Evolutionary conservation across 2,797 vertebrate genomes (phyloP), one percentile per base, ranked within the genome.

Genomic region (Halcyon badia): DNA sequence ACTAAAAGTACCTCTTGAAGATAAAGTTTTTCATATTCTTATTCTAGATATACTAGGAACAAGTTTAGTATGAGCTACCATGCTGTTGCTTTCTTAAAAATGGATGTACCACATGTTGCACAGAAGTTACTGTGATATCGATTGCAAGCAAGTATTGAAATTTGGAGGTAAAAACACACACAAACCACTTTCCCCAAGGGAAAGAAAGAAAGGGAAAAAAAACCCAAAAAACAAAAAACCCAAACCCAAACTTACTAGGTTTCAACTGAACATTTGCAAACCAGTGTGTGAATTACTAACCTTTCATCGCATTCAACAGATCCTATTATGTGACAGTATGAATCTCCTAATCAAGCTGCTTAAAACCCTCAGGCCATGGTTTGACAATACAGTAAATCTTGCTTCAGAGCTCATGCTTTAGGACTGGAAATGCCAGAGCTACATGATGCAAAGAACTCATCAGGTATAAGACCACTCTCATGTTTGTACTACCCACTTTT

Each of bases 301-400:
- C 87, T 95, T 94, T 96, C 87, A 92, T 77, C 0, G 1, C 35
- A 77, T 92, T 87, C 68, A 92, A 62, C 64, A 94, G 75, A 80
- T 89, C 31, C 28, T 70, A 39, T 64, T 77, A 85, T 66, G 37
- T 89, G 89, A 87, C 84, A 83, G 82, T 73, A 94, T 89, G 95
- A 95, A 94, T 92, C 87, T 94, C 89, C 75, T 89, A 92, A 95
- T 96, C 91, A 91, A 93, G 42, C 66, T 89, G 37, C 64, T 79
- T 80, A 84, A 95, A 91, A 35, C 56, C 93, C 82, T 89, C 30
- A n/a, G 89, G 94, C 57, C 66, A 72, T 18, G 35, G 22, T 26
- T 62, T 94, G 83, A 89, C 78, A 87, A 75, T 42, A 72, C n/a
- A 69, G 49, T 94, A 94, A 95, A 94, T 94, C 77, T 90, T 92